Conservation (phyloP, 2,888 invertebrate genomes). For the Zygothrica quintamaculata region DNA sequence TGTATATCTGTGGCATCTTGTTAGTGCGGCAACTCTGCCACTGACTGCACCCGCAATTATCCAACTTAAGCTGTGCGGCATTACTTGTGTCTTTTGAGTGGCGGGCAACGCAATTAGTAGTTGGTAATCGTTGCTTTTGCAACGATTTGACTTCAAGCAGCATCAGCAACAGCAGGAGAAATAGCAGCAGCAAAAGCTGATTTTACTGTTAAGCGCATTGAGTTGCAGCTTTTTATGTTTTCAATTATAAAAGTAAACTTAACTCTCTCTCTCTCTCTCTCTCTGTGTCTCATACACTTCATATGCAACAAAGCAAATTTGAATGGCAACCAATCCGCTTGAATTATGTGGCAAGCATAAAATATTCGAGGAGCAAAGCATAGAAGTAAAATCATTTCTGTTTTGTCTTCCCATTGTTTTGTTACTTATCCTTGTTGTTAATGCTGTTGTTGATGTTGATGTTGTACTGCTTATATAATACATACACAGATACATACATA, state of each 20-base stretch:
- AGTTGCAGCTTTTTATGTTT: conserved; percentile 32
- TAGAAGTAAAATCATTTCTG: conserved; percentile 6
- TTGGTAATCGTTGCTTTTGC: conserved; percentile 7
- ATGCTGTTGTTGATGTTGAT: conserved; percentile 13
- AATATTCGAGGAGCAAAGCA: conserved; percentile 50
- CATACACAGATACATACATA: conserved; percentile 2
- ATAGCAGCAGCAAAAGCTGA: conserved; percentile 11
- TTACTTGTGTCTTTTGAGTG: conserved; percentile 16
- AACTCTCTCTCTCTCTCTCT: neutral
- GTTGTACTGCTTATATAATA: neutral
- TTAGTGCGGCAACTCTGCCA: neutral
- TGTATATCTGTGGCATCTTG: no score
- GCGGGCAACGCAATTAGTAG: conserved; percentile 45
- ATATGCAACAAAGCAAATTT: conserved; percentile 19
- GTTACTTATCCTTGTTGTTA: conserved; percentile 8
- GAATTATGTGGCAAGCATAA: conserved; percentile 54
- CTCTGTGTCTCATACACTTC: neutral
- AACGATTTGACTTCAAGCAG: conserved; percentile 16
- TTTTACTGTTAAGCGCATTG: conserved; percentile 8
- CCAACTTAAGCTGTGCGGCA: conserved; percentile 9
- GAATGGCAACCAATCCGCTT: conserved; percentile 41
- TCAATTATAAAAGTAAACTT: conserved; percentile 6
- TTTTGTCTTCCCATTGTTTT: conserved; percentile 10
- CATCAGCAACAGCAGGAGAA: neutral
- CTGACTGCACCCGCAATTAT: conserved; percentile 29